Conservation (phyloP, 2,113 vertebrate species). For the Corvus hawaiiensis region DNA sequence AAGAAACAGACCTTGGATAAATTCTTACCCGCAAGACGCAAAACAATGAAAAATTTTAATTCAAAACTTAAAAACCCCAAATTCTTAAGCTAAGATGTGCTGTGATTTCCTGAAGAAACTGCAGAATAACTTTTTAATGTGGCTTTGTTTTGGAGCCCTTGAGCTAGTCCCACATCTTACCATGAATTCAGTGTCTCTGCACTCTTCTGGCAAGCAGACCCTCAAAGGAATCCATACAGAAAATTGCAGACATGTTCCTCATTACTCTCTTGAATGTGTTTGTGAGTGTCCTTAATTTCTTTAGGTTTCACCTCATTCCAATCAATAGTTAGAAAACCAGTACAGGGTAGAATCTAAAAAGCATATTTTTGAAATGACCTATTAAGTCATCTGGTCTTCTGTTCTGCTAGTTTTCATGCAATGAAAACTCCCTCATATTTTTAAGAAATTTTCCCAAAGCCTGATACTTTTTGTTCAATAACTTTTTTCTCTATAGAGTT, state of each 20-base stretch:
- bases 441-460: neutral
- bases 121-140: neutral
- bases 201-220: neutral
- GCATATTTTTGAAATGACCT: neutral
- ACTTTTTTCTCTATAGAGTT: neutral
- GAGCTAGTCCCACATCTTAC: neutral
- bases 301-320: neutral
- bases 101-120: neutral
- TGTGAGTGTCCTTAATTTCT: neutral
- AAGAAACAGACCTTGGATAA: neutral
- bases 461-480: neutral
- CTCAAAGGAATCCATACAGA: neutral
- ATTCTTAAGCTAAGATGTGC: neutral
- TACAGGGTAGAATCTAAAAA: neutral
- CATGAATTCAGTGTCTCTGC: neutral
- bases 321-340: neutral
- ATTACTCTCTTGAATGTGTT: neutral
- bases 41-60: neutral
- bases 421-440: neutral
- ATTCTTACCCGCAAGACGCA: neutral
- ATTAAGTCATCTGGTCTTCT: neutral
- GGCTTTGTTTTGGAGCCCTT: neutral
- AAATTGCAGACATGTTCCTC: neutral
- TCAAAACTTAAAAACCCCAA: neutral
- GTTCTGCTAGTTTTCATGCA: neutral